Base-by-base conservation (phyloP, 2,797 vertebrate genomes). In the Gastrophryne carolinensis region DNA sequence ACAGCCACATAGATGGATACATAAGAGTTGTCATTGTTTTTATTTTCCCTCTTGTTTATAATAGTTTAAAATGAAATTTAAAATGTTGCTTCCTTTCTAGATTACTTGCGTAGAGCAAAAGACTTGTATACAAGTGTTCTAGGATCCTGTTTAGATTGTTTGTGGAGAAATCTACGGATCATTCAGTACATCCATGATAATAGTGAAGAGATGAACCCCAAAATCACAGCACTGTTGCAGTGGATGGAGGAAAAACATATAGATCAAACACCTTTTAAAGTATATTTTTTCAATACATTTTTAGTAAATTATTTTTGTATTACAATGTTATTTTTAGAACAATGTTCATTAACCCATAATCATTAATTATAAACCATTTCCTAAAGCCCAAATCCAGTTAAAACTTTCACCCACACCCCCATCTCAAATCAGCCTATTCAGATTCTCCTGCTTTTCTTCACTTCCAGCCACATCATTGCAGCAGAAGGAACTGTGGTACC, bases 111-210 rank as follows among this genome's bases (percentile, higher is more conserved):
- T 65, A 88, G 88, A 80, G 91, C 90, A 56, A 91, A 90, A 37
- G 82, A 89, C 78, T 76, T 75, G 11, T 92, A 91, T 82, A 82
- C 77, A 39, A 91, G 86, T 19, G 78, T 89, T 69, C 83, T 90
- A 73, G 87, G 86, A 68, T 88, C 83, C 15, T 84, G 77, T 84
- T 88, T 98, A 83, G 80, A 87, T 81, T 83, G 84, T 72, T 84
- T 96, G 83, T 87, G 92, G 85, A 95, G 86, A 80, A 93, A 89
- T 80, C 76, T 98, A 74, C 82, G 89, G 81, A 89, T 96, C 85
- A 78, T 98, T 74, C 89, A 93, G 65, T 92, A 90, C 86, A 84
- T 92, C 82, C 88, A 85, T 66, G 83, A 82, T 67, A 91, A 82
- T 80, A 92, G 85, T 17, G 84, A 86, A 50, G 94, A 96, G 87